phyloP scores from a whole-genome alignment of 2,888 invertebrate genomes.

The Phaedon cochleariae region DNA sequence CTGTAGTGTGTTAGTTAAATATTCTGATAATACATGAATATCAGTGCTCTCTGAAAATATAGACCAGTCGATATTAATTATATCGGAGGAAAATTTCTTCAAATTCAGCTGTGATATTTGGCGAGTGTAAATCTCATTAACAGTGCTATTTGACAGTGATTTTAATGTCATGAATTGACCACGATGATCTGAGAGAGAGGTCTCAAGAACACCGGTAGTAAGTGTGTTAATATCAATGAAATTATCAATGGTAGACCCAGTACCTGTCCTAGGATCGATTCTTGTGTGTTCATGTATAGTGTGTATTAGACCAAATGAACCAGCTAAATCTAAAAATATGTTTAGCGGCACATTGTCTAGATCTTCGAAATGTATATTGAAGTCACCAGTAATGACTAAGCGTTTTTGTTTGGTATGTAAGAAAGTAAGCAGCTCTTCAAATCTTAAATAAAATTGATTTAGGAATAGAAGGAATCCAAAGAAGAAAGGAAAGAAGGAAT shows the following conservation, averaged over 20 bases:
- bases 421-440: background rate
- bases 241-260: background rate
- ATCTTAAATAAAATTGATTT: background rate
- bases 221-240: background rate
- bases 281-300: background rate
- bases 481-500: too few relatives aligned
- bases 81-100: background rate
- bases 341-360: background rate
- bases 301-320: background rate
- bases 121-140: background rate
- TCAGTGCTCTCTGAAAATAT: background rate
- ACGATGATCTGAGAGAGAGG: conserved; percentile 1
- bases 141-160: background rate
- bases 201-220: background rate
- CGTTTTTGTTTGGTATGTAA: background rate
- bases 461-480: too few relatives aligned
- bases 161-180: background rate
- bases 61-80: background rate
- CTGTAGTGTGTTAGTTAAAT: background rate
- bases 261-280: background rate
- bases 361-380: conserved; percentile 3
- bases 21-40: background rate
- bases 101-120: background rate
- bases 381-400: background rate
- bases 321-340: background rate